phyloP scores from a whole-genome alignment of 2,888 invertebrate genomes.

The Galerucella nymphaeae region DNA sequence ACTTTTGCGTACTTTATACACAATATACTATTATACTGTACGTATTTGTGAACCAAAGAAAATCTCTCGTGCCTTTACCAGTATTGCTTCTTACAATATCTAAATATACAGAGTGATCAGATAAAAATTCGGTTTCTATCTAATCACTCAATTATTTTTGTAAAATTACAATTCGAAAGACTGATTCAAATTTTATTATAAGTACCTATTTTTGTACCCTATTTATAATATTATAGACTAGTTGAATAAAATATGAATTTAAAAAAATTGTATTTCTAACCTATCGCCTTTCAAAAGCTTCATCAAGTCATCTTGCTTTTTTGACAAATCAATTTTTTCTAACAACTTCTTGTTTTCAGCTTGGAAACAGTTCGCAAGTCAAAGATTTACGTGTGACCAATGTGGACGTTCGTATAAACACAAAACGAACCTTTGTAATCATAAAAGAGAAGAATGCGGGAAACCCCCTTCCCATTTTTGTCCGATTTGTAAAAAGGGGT shows the following conservation, averaged over 20 bases:
- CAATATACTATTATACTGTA: no score
- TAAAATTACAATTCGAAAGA: conserved; percentile 1
- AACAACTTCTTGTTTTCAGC: conserved; percentile 26
- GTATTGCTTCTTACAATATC: conserved; percentile 3
- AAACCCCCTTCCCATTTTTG: conserved; percentile 67
- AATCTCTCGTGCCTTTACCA: conserved; percentile 19
- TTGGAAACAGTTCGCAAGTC: conserved; percentile 23
- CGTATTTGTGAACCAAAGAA: conserved; percentile 14
- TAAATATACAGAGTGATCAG: background rate
- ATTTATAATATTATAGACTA: background rate
- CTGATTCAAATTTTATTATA: conserved; percentile 12
- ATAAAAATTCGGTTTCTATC: background rate
- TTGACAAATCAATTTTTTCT: background rate
- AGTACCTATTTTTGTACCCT: background rate
- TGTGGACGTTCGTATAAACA: conserved; percentile 61
- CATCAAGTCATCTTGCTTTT: no score
- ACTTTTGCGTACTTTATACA: no score
- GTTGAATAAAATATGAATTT: background rate
- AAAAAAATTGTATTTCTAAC: background rate
- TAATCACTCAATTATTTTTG: background rate
- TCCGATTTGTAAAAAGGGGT: conserved; percentile 62
- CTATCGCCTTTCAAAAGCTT: no score
- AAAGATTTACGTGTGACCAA: conserved; percentile 52
- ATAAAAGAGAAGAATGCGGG: conserved; percentile 67
- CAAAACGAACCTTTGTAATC: conserved; percentile 64